Evolutionary conservation across 2,888 invertebrate species (phyloP), one percentile per base, ranked within the genome.

Genomic region (Drosophila silvestris): DNA sequence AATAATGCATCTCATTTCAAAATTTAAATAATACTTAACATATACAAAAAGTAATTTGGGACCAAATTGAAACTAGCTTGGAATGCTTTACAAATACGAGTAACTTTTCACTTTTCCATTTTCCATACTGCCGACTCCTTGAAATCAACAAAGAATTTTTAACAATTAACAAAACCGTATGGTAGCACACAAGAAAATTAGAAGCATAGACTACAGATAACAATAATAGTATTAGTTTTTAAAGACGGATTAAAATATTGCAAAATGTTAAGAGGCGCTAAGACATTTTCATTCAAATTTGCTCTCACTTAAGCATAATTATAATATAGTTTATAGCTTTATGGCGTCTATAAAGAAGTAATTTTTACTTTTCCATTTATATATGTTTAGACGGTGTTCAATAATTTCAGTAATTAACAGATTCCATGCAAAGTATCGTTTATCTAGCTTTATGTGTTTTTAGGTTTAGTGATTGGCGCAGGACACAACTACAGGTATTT

Each of bases 401-500:
- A 54, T 67, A 52, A 56, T 69, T 65, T 72, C 59, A 74, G 70
- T 70, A 66, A 68, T 79, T 68, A 64, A 72, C 75, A 75, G 71
- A 72, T 70, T 77, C 47, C 50, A 64, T 70, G 74, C n/a, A 70
- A 77, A 62, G 30, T 59, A 30, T 60, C 57, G 61, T 67, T 58
- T 44, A 65, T 58, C 28, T 62, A 72, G 68, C 58, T 70, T 85
- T 64, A 72, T 56, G 70, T 63, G 61, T 37, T 32, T 58, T 69
- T 70, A 72, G 70, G 65, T 74, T 66, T 78, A 75, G 69, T 78
- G 81, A 76, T 83, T 79, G 89, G 89, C 85, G 77, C 78, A 66
- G 81, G 87, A 89, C 86, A 83, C 86, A 86, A 86, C 86, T 86
- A 81, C 87, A 78, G 82, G 71, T 85, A 79, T 69, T 69, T 81